Evolutionary conservation across 2,888 invertebrate species (phyloP).

Genomic region (Rhingia rostrata): DNA sequence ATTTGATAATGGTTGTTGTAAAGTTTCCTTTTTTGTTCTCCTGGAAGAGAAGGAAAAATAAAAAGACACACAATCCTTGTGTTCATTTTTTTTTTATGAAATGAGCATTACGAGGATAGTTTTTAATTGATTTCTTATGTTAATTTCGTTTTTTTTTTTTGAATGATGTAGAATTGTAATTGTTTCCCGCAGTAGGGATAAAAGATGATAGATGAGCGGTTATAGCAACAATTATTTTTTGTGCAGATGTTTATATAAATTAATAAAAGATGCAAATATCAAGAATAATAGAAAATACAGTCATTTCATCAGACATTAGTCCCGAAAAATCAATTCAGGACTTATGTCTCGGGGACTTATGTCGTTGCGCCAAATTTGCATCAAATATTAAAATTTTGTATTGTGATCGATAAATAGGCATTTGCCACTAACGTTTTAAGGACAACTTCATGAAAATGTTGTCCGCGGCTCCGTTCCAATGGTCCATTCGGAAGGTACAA

Average conservation of each 20-base stretch:
- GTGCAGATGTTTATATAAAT: neutral
- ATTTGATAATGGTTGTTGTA: slow-evolving; percentile 72
- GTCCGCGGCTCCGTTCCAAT: too few species aligned
- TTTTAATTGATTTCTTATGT: slow-evolving; percentile 67
- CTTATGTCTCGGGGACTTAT: too few species aligned
- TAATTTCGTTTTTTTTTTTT: slow-evolving; percentile 20
- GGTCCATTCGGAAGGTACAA: too few species aligned
- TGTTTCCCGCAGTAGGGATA: neutral
- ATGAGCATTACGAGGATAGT: slow-evolving; percentile 37
- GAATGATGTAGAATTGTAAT: neutral
- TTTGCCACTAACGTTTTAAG: too few species aligned
- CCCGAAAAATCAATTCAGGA: too few species aligned
- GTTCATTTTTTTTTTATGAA: slow-evolving; percentile 48
- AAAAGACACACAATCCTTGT: slow-evolving; percentile 39
- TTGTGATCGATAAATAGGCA: too few species aligned
- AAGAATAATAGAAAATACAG: too few species aligned
- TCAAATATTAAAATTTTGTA: too few species aligned
- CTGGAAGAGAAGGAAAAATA: slow-evolving; percentile 2
- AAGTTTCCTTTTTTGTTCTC: slow-evolving; percentile 41
- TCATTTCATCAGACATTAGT: too few species aligned
- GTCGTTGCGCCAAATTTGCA: too few species aligned
- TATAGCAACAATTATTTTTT: neutral
- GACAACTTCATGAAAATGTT: too few species aligned
- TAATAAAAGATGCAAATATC: too few species aligned
- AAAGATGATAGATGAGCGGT: neutral